These are phyloP conservation scores for Podilymbus podiceps DNA, from an alignment of 2,113 vertebrate genomes.

Conservation along the genomic window DNA sequence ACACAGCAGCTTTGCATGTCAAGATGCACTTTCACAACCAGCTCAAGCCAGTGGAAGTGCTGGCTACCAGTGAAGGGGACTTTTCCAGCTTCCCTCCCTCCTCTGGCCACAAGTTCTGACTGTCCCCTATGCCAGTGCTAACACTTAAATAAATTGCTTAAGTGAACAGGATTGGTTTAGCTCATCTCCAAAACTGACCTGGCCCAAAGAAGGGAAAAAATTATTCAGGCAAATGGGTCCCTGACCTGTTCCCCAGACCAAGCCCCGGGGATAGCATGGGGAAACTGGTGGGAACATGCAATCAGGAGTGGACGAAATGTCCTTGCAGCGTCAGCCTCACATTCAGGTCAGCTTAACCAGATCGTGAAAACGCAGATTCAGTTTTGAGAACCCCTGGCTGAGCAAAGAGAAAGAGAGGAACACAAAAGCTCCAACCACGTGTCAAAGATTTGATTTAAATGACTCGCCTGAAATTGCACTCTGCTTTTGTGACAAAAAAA, in stretches of 20 bases:
- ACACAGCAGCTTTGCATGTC: neutral
- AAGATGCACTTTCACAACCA: neutral
- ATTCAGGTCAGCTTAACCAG: slow-evolving; percentile 61
- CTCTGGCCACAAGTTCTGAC: neutral
- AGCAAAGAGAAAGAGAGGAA: slow-evolving; percentile 55
- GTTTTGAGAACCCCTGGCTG: slow-evolving; percentile 60
- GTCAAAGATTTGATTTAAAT: slow-evolving; percentile 66
- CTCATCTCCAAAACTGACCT: neutral
- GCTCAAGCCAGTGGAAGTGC: neutral
- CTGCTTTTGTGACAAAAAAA: neutral
- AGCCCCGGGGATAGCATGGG: neutral
- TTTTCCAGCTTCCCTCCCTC: neutral
- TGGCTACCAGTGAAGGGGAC: neutral
- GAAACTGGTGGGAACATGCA: neutral
- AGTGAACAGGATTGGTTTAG: neutral
- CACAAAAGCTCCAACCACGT: slow-evolving; percentile 59
- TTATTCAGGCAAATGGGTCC: neutral
- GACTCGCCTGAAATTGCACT: slow-evolving; percentile 20
- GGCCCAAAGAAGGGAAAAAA: neutral
- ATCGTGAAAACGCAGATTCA: slow-evolving; percentile 6
- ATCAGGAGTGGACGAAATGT: neutral
- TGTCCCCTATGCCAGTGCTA: neutral
- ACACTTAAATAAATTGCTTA: neutral
- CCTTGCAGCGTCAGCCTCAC: slow-evolving; percentile 3
- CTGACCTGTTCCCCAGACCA: neutral